Conservation (phyloP, 2,113 vertebrate genomes). For the Clarias gariepinus region DNA sequence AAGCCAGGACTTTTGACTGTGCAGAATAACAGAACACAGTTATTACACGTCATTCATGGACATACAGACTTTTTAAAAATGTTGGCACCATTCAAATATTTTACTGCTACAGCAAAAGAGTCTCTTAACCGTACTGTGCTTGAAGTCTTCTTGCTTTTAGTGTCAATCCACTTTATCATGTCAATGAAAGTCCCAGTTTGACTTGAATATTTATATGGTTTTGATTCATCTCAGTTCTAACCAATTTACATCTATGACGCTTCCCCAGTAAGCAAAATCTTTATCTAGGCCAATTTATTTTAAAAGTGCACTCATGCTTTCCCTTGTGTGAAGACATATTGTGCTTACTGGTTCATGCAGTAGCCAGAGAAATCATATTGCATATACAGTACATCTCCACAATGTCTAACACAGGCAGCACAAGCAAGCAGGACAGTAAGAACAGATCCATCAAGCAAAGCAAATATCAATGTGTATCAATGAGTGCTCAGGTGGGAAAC, state of each 20-base stretch:
- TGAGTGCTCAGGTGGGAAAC: slow-evolving; percentile 33
- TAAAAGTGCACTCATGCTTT: background rate
- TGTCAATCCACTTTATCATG: too few species aligned
- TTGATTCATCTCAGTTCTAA: slow-evolving; percentile 43
- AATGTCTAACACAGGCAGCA: background rate
- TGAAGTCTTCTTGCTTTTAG: too few species aligned
- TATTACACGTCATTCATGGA: too few species aligned
- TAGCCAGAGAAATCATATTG: slow-evolving; percentile 31
- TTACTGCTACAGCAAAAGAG: too few species aligned
- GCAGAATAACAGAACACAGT: too few species aligned
- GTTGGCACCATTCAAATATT: too few species aligned
- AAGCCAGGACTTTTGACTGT: too few species aligned
- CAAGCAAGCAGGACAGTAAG: background rate
- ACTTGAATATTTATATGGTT: background rate
- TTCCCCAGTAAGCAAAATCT: slow-evolving; percentile 44
- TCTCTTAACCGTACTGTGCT: too few species aligned
- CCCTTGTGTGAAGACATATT: slow-evolving; percentile 35
- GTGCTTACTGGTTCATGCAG: slow-evolving; percentile 52
- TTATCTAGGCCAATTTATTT: background rate
- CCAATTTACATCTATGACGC: slow-evolving; percentile 60
- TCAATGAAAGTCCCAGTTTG: too few species aligned
- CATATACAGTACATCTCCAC: background rate
- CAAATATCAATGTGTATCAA: background rate
- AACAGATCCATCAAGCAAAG: slow-evolving; percentile 34
- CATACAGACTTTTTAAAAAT: too few species aligned